Evolutionary conservation across 2,888 invertebrate genomes (phyloP).

Genomic region (Psylliodes chrysocephalus): DNA sequence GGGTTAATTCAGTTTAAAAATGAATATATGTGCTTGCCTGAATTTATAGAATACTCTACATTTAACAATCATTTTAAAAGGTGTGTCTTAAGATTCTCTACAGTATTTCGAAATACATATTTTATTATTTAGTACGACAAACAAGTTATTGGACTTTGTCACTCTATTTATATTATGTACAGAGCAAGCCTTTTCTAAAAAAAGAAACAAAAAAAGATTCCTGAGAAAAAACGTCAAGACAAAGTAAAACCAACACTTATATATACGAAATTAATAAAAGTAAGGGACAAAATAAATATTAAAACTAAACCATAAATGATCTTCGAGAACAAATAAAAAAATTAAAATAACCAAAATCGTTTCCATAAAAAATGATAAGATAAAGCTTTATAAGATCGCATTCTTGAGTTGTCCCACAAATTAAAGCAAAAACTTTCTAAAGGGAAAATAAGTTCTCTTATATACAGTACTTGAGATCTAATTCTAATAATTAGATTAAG

Average conservation of each 20-base stretch:
- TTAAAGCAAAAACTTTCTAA: constrained; percentile 27
- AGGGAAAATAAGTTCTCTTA: constrained; percentile 44
- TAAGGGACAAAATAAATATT: neutral
- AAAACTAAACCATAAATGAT: neutral
- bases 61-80: too few relatives aligned
- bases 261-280: neutral
- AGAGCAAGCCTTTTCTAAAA: too few relatives aligned
- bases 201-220: too few relatives aligned
- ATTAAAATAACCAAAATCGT: constrained; percentile 5
- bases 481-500: constrained; percentile 41
- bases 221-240: neutral
- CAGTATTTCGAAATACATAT: too few relatives aligned
- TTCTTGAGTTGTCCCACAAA: constrained; percentile 32
- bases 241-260: neutral
- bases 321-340: neutral
- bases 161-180: too few relatives aligned
- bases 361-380: constrained; percentile 25
- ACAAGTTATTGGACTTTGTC: too few relatives aligned
- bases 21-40: too few relatives aligned
- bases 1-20: too few relatives aligned
- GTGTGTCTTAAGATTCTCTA: too few relatives aligned
- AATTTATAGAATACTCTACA: too few relatives aligned
- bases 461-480: constrained; percentile 47
- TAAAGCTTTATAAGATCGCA: constrained; percentile 19
- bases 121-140: too few relatives aligned